These are phyloP conservation scores for Actinia equina DNA, from an alignment of 64 coral and sea anemone genomes.

Conservation along the genomic window DNA sequence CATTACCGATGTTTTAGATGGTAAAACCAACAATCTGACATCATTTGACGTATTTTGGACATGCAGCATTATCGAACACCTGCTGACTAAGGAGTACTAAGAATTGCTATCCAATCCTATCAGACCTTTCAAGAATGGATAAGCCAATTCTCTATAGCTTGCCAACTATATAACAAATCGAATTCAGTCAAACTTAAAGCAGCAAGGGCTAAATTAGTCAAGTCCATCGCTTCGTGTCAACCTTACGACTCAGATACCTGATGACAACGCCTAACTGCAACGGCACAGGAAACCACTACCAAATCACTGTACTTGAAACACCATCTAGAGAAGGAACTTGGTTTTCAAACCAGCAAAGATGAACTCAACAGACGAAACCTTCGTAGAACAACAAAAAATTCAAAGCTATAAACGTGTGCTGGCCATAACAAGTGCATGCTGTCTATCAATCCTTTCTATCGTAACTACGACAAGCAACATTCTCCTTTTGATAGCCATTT, in stretches of 20 bases:
- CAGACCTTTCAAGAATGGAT: neutral
- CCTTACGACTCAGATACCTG: neutral
- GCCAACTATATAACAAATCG: neutral
- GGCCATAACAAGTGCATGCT: conserved; percentile 39
- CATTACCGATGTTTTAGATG: neutral
- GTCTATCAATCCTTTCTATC: conserved; percentile 40
- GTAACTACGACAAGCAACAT: conserved; percentile 56
- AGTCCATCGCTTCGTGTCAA: neutral
- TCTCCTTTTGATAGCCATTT: conserved; percentile 55
- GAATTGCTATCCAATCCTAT: neutral
- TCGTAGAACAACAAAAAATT: neutral
- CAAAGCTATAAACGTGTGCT: neutral
- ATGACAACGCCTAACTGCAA: neutral
- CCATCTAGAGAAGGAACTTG: no score
- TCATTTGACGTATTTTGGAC: conserved; percentile 1
- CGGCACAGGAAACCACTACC: neutral
- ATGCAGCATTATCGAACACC: conserved; percentile 13
- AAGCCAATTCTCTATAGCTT: neutral
- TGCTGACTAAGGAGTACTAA: neutral
- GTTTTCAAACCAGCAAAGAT: neutral
- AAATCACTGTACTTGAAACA: no score
- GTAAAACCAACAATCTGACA: neutral
- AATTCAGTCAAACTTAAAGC: neutral
- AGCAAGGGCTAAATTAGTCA: neutral
- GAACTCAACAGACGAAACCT: neutral